Evolutionary conservation across 2,797 vertebrate genomes (phyloP), one percentile per base, ranked within the genome.

Genomic region (Anguilla pacifica): DNA sequence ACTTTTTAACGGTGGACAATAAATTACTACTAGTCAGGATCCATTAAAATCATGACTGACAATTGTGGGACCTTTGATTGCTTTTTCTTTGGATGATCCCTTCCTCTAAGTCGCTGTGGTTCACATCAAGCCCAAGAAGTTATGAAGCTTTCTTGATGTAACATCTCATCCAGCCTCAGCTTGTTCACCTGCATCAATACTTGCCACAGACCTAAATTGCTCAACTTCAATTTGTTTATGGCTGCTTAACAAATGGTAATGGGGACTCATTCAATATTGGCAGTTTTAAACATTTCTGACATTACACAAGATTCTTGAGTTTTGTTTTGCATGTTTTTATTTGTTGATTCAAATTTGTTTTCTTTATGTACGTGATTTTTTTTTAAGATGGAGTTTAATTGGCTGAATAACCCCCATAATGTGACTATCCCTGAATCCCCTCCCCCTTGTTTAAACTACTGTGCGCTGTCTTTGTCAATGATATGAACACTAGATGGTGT

Each of bases 351-450:
- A 84, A 28, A 28, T 84, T 57, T 57, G 51, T 35, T 84, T 84
- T 28, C 83, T 84, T 59, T 59, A 55, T 82, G 43, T 79, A 25
- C 6, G 11, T 85, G 57, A 72, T 72, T 64, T 72, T 72, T 72
- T 53, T 72, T 72, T 43, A 70, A 85, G 84, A 85, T 61, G 57
- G 85, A 86, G n/a, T 86, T 64, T 64, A 86, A 86, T 86, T 86
- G 85, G 85, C 85, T 86, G 61, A 86, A 86, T 84, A 83, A 70
- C 55, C 35, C 64, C 39, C n/a, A 43, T 64, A 67, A 46, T 72
- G 43, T 86, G 85, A 72, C 35, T 84, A 22, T 22, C 85, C 85
- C 61, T 64, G 25, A 72, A 43, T 85, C 64, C 61, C 59, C 25
- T 39, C 61, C 85, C 85, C 39, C 39, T 43, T 46, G 35, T 70